Conservation (phyloP, 1,140 invertebrate genomes). For the Cydia pomonella region DNA sequence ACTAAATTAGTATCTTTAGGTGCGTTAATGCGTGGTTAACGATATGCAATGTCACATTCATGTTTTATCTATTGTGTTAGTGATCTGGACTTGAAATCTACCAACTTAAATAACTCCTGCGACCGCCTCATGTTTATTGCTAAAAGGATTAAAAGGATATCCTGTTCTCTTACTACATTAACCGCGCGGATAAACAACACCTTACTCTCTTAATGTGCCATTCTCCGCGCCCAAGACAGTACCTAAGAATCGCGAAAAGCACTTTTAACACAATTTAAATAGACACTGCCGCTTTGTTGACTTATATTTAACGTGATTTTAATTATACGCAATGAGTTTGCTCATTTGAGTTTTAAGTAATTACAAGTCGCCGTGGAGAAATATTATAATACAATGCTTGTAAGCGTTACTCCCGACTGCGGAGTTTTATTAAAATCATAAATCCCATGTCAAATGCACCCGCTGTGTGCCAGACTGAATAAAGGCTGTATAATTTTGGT, state of each 20-base stretch:
- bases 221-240: constrained; percentile 44
- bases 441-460: constrained; percentile 74
- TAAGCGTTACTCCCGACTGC: constrained; percentile 59
- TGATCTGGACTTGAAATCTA: constrained; percentile 14
- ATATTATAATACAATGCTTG: constrained; percentile 57
- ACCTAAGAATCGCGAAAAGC: constrained; percentile 36
- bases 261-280: constrained; percentile 40
- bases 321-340: constrained; percentile 52
- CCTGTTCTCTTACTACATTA: constrained; percentile 56
- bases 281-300: constrained; percentile 43
- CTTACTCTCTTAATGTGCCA: constrained; percentile 50
- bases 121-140: constrained; percentile 52
- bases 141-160: constrained; percentile 60
- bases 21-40: too few relatives aligned
- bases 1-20: too few relatives aligned
- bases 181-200: constrained; percentile 50
- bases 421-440: constrained; percentile 77
- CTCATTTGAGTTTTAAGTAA: constrained; percentile 50
- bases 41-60: too few relatives aligned
- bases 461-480: constrained; percentile 58
- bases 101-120: constrained; percentile 43
- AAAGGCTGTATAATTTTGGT: constrained; percentile 61
- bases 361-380: constrained; percentile 46
- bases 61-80: neutral
- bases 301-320: constrained; percentile 49